Base-by-base conservation (phyloP, 2,113 vertebrate genomes). In the Halcyon malimbica region DNA sequence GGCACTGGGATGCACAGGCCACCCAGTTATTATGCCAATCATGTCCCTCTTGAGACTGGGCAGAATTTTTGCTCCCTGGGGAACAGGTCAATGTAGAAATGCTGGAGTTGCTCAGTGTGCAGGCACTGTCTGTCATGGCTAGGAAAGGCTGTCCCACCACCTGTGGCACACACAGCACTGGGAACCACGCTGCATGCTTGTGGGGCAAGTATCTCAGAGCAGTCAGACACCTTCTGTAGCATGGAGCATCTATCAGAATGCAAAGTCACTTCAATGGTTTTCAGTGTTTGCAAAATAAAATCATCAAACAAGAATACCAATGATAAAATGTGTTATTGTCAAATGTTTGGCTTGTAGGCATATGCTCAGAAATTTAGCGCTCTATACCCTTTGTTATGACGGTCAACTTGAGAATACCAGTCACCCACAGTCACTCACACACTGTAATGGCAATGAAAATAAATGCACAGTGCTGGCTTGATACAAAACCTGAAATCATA, bases 101-200 rank as follows among this genome's bases (percentile, higher is more conserved):
- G 69, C 50, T 31, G 64, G 77, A 80, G 88, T 31, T 39, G 15
- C 25, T 65, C 44, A 16, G 51, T 2, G 5, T 51, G 11, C 2
- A 50, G 57, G 19, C 26, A 17, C 28, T 31, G 41, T 63, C 37
- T 0, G 0, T 24, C 0, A 2, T 21, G 42, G 33, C 44, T 23
- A 17, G 16, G 37, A 42, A 63, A 39, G 39, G 69, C 13, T 60
- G 39, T 71, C 29, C 62, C 67, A 63, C 6, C 73, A 59, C 41
- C 31, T 1, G 4, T 10, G 39, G 60, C 54, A 85, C 23, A 33
- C 9, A 1, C 0, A 4, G 54, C 26, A n/a, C 28, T 6, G 20
- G 23, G 76, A 59, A 57, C 16, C 46, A 42, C 0, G 1, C 29
- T 28, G 31, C 12, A 5, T 4, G 8, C 19, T 3, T 24, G 24